Evolutionary conservation across 92 coral and sea anemone genomes (phyloP).

Genomic region (Phymanthus crucifer): DNA sequence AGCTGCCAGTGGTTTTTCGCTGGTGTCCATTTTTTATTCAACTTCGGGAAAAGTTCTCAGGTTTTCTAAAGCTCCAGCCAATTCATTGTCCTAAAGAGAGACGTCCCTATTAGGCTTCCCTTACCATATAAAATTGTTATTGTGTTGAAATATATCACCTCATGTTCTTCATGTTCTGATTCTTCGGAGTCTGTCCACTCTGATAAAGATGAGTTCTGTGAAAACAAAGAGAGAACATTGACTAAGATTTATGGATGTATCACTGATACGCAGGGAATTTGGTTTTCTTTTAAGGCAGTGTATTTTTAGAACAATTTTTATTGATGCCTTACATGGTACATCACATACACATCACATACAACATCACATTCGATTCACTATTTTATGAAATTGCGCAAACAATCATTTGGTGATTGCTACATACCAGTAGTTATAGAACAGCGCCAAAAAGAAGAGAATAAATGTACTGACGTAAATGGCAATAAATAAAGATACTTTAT

Average conservation of each 20-base stretch:
- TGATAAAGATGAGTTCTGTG: constrained; percentile 6
- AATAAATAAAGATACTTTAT: background rate
- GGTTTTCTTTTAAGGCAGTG: background rate
- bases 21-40: background rate
- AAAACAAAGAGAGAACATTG: background rate
- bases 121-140: background rate
- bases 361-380: background rate
- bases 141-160: constrained; percentile 1
- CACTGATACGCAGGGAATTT: background rate
- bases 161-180: background rate
- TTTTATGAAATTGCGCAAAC: background rate
- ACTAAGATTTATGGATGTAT: background rate
- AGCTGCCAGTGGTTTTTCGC: constrained; percentile 5
- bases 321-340: background rate
- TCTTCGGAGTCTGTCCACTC: constrained; percentile 13
- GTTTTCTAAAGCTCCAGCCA: background rate
- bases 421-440: background rate
- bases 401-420: background rate
- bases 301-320: background rate
- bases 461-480: background rate
- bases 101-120: background rate
- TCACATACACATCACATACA: too few relatives aligned
- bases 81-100: background rate
- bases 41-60: background rate
- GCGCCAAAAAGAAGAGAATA: background rate